Evolutionary conservation across 2,797 vertebrate genomes (phyloP).

Genomic region (Chaunax sp.): DNA sequence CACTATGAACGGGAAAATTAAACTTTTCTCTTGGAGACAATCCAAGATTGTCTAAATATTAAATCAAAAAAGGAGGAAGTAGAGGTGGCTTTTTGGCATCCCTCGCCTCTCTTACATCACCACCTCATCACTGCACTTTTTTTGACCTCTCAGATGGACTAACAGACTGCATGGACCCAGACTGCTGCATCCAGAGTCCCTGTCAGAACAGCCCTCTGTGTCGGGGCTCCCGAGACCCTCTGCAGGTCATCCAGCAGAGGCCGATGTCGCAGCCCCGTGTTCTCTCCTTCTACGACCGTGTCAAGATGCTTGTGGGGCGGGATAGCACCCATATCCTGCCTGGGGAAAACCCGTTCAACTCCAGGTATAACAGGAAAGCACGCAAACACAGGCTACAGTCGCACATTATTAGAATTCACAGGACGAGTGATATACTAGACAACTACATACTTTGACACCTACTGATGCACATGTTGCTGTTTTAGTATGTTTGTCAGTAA

Average conservation of each 20-base stretch:
- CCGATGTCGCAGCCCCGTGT: slow-evolving; percentile 83
- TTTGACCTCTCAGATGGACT: slow-evolving; percentile 88
- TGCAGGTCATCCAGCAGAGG: slow-evolving; percentile 95
- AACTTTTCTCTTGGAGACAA: slow-evolving; percentile 24
- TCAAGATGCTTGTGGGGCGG: slow-evolving; percentile 94
- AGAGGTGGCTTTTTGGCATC: neutral
- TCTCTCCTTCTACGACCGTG: slow-evolving; percentile 95
- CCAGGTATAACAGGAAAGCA: slow-evolving; percentile 84
- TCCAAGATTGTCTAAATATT: slow-evolving; percentile 38
- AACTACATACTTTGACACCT: neutral
- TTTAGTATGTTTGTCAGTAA: neutral
- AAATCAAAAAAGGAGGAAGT: slow-evolving; percentile 23
- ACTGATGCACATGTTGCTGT: no score
- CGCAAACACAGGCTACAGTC: neutral
- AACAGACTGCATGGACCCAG: slow-evolving; percentile 98
- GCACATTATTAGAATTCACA: neutral
- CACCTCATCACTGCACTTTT: slow-evolving; percentile 13
- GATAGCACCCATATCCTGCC: slow-evolving; percentile 97
- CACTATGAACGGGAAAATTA: slow-evolving; percentile 25
- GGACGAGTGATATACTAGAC: neutral
- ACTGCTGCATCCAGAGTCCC: slow-evolving; percentile 95
- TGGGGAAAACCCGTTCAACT: slow-evolving; percentile 96
- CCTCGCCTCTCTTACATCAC: neutral
- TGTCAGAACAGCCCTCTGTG: slow-evolving; percentile 96
- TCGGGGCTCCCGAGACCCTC: slow-evolving; percentile 94